These are phyloP conservation scores for Andricus quercusramuli DNA, from an alignment of 2,888 invertebrate genomes.

Conservation along the genomic window DNA sequence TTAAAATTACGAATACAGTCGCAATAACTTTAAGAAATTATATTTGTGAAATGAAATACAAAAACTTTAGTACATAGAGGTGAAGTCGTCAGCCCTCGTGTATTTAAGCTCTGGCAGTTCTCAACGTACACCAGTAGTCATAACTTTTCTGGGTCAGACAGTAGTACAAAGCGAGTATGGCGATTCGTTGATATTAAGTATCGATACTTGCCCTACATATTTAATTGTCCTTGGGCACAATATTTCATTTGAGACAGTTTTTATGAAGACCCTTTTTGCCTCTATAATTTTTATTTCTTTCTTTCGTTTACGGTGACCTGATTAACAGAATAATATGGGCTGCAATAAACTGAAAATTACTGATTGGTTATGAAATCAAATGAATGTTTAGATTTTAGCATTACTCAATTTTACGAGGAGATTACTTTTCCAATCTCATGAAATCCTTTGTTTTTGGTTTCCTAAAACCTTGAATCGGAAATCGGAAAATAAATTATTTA, in stretches of 20 bases:
- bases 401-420: no score
- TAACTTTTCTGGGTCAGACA: constrained; percentile 14
- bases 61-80: not conserved
- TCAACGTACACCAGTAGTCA: not conserved
- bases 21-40: not conserved
- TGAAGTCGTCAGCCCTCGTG: not conserved
- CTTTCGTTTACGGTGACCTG: not conserved
- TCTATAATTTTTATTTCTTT: not conserved
- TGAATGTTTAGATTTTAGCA: no score
- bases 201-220: not conserved
- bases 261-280: not conserved
- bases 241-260: not conserved
- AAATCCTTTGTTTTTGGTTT: no score
- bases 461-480: no score
- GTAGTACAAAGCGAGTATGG: not conserved
- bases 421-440: no score
- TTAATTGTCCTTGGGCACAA: not conserved
- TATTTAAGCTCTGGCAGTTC: not conserved
- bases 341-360: not conserved
- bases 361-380: no score
- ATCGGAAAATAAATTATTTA: no score
- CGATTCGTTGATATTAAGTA: not conserved
- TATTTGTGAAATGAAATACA: not conserved
- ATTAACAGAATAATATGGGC: not conserved
- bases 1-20: no score